phyloP scores from a whole-genome alignment of 1,140 invertebrate genomes.

The Hestina assimilis region DNA sequence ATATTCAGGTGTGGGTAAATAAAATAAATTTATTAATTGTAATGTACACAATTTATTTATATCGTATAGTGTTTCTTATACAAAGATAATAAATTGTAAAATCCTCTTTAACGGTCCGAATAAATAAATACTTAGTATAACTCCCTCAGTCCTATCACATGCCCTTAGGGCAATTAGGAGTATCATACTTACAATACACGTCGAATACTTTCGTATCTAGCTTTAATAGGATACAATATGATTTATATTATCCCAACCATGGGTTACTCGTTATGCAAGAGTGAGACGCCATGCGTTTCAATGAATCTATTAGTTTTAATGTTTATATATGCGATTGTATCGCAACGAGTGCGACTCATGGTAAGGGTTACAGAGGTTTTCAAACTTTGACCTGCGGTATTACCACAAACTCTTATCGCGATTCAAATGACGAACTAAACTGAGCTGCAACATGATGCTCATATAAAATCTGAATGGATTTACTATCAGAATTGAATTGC shows the following conservation, averaged over 20 bases:
- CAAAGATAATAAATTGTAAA: conserved; percentile 79
- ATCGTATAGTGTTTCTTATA: conserved; percentile 76
- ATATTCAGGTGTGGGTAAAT: conserved; percentile 3
- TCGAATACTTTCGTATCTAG: conserved; percentile 59
- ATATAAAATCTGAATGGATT: no score
- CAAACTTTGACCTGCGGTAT: background rate
- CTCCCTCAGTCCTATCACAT: conserved; percentile 69
- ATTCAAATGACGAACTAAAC: no score
- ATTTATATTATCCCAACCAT: conserved; percentile 38
- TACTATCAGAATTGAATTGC: no score
- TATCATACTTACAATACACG: conserved; percentile 52
- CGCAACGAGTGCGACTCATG: conserved; percentile 33
- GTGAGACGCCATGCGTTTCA: conserved; percentile 33
- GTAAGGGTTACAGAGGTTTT: conserved; percentile 29
- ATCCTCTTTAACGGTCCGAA: conserved; percentile 73
- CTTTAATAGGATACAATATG: conserved; percentile 49
- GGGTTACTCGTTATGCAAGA: conserved; percentile 29
- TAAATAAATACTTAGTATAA: conserved; percentile 76
- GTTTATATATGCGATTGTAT: conserved; percentile 31
- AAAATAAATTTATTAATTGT: conserved; percentile 68
- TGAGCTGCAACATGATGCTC: no score
- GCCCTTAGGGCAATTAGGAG: conserved; percentile 66
- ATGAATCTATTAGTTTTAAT: conserved; percentile 17
- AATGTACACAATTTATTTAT: conserved; percentile 78
- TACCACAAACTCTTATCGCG: no score